A percentile compares a stretch with the other conserved stretches of the same genome.
These are phyloP conservation scores for Brachyistius frenatus DNA, from an alignment of 2,113 vertebrate genomes.

Conservation along the genomic window DNA sequence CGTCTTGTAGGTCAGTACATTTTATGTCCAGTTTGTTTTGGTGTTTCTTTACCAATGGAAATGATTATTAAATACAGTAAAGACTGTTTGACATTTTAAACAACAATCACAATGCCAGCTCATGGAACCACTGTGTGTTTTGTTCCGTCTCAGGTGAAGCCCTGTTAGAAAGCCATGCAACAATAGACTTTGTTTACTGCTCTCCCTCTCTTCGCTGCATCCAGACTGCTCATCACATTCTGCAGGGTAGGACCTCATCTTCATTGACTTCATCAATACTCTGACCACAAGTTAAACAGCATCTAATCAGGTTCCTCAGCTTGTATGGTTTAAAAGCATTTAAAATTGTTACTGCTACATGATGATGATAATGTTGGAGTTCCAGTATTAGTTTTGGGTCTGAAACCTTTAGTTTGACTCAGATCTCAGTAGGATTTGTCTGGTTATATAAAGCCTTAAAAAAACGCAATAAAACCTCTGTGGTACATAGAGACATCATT, in stretches of 20 bases:
- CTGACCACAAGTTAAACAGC: not conserved
- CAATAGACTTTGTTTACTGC: constrained; percentile 93
- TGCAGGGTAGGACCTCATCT: constrained; percentile 87
- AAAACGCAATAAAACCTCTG: not conserved
- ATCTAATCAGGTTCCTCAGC: not conserved
- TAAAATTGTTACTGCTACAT: not conserved
- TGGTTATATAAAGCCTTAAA: not conserved
- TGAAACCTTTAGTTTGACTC: not conserved
- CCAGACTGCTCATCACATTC: constrained; percentile 95
- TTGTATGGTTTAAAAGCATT: not conserved
- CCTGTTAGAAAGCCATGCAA: constrained; percentile 90
- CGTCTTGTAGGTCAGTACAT: constrained; percentile 87
- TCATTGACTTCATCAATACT: constrained; percentile 5
- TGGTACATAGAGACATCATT: constrained; percentile 26
- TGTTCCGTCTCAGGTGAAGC: constrained; percentile 89
- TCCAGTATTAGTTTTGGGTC: not conserved
- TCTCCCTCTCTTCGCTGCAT: constrained; percentile 97
- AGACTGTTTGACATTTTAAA: not conserved
- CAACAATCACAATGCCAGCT: not conserved
- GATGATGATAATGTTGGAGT: not conserved
- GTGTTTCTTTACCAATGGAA: not conserved
- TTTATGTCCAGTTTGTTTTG: not conserved
- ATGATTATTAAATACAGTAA: not conserved
- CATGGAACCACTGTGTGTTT: constrained; percentile 3
- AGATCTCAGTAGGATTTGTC: constrained; percentile 2